Conservation (phyloP, 2,797 vertebrate species). For the Chloroceryle inda region DNA sequence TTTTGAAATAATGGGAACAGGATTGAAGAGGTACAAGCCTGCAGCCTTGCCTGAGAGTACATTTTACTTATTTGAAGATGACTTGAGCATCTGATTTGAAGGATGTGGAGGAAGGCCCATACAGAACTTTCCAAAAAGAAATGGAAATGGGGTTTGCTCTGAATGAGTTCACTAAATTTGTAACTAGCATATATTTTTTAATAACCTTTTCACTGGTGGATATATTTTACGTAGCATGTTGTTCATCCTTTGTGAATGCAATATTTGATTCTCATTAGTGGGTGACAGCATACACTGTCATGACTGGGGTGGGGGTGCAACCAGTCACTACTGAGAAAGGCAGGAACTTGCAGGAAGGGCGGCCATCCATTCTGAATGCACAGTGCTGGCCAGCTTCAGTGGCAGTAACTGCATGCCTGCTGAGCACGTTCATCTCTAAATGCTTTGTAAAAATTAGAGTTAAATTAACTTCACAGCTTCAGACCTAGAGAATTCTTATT, state of each 20-base stretch:
- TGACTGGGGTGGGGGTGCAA: neutral
- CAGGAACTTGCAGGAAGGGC: neutral
- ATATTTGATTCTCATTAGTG: neutral
- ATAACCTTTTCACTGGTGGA: neutral
- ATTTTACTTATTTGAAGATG: neutral
- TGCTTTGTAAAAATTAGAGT: neutral
- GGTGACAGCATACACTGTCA: neutral
- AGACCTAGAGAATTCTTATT: neutral
- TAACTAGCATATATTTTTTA: neutral
- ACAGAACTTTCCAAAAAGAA: neutral
- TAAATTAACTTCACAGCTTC: neutral
- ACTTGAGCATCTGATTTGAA: neutral
- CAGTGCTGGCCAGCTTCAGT: fast-evolving
- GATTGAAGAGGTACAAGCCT: neutral
- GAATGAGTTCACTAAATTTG: neutral
- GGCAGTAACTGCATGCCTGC: neutral
- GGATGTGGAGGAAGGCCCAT: neutral
- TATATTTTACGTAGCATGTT: neutral
- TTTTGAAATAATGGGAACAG: neutral
- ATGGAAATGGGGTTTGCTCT: neutral
- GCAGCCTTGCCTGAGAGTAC: neutral
- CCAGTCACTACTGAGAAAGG: neutral
- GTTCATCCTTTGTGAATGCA: neutral
- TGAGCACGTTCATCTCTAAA: neutral
- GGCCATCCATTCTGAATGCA: neutral